A percentile compares a stretch with the other conserved stretches of the same genome.
Conservation (phyloP, 2,797 vertebrate genomes). For the Dicrostonyx torquatus region DNA sequence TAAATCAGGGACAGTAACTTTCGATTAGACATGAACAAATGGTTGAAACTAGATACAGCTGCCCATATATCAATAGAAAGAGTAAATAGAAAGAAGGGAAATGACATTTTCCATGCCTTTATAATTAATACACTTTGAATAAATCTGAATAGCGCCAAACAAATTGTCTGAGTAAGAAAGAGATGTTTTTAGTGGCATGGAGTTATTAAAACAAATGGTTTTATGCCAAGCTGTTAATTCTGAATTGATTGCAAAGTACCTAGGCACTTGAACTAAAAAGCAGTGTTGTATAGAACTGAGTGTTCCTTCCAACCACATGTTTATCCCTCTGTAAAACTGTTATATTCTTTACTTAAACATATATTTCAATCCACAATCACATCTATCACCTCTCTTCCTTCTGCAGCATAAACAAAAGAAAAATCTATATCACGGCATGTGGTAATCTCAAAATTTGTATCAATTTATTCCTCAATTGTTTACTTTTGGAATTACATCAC, state of each 20-base stretch:
- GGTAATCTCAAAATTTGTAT: not conserved
- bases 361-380: not conserved
- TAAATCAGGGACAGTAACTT: slow-evolving; percentile 81
- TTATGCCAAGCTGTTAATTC: not conserved
- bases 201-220: not conserved
- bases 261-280: not conserved
- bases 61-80: slow-evolving; percentile 71
- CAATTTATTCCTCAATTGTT: not conserved
- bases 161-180: slow-evolving; percentile 68
- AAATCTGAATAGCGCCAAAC: slow-evolving; percentile 70
- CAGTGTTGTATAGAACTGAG: not conserved
- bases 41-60: slow-evolving; percentile 70
- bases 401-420: slow-evolving; percentile 16
- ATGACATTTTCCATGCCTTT: slow-evolving; percentile 37
- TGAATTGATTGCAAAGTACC: not conserved
- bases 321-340: not conserved
- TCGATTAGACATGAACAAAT: slow-evolving; percentile 72
- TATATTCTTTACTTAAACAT: not conserved
- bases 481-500: not conserved
- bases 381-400: not conserved
- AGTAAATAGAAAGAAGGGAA: slow-evolving; percentile 72
- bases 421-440: not conserved
- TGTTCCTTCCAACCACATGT: not conserved
- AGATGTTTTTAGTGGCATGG: not conserved
- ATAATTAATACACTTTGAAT: slow-evolving; percentile 73